Evolutionary conservation across 2,888 invertebrate species (phyloP), one percentile per base, ranked within the genome.

Genomic region (Yponomeuta plumbellus): DNA sequence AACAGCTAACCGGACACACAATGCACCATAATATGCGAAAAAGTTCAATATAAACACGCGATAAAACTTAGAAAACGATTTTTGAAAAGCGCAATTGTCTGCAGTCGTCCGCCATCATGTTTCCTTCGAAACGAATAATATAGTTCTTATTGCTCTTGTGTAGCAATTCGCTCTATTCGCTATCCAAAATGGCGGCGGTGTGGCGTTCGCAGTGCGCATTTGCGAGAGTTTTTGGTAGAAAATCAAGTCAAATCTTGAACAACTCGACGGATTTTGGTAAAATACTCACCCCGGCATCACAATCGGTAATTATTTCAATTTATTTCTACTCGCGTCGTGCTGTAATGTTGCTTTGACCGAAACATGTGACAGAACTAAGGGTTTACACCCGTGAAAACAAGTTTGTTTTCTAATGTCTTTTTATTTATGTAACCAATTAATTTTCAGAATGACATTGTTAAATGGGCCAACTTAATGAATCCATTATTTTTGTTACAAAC

Each of bases 81-180:
- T 92, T 92, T 89, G 85, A 91, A 91, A 91, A 91, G 91, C 91
- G 87, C 91, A 83, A 91, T 84, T 88, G 85, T 86, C 84, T 86
- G 85, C 91, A 90, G 91, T 89, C 91, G 89, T 89, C 91, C 90
- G 91, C 91, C 91, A 92, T 92, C 88, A 91, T 92, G 91, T 92
- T 92, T 92, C 91, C 91, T 91, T 91, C 90, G 91, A 87, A 91
- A 91, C 91, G 91, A 91, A 91, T 91, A 91, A 90, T 91, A 90
- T 91, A 87, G 89, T 90, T 91, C 91, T 90, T 91, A 91, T 90
- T 91, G 91, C 89, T 91, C 88, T 88, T 88, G 88, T 88, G 88
- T 85, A 88, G 88, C 89, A 85, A 87, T 87, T 87, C 85, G 85
- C 90, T 91, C 91, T 91, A 91, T 91, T 92, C 91, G 91, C 91